Percentiles rank a stretch among this genome's conserved stretches.
phyloP scores from a whole-genome alignment of 2,113 vertebrate genomes.

The Platysteira castanea region DNA sequence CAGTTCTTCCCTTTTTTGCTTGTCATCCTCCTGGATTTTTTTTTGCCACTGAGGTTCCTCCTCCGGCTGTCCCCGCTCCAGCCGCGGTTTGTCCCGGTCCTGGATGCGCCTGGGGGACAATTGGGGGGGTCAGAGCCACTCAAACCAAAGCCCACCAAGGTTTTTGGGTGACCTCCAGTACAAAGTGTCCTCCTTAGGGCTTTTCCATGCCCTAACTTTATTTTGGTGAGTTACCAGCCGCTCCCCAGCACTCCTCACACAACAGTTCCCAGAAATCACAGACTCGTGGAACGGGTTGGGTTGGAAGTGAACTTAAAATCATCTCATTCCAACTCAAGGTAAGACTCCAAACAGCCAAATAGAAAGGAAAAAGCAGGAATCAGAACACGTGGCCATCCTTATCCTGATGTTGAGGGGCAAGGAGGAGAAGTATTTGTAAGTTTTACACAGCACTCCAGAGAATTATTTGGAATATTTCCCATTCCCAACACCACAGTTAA shows the following conservation, averaged over 20 bases:
- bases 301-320: background rate
- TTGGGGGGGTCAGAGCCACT: background rate
- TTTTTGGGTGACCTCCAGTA: background rate
- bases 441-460: background rate
- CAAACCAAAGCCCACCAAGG: background rate
- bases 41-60: slow-evolving; percentile 64
- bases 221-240: background rate
- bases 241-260: background rate
- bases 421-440: background rate
- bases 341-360: background rate
- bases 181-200: background rate
- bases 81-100: slow-evolving; percentile 75
- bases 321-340: background rate
- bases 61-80: slow-evolving; percentile 68
- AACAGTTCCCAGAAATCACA: background rate
- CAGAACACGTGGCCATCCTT: background rate
- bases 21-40: slow-evolving; percentile 73
- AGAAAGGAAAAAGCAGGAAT: background rate
- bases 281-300: background rate
- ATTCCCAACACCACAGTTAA: background rate
- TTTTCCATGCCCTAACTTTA: background rate
- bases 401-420: background rate
- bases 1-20: slow-evolving; percentile 71
- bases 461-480: background rate
- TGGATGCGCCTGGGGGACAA: slow-evolving; percentile 64